Conservation (phyloP, 2,888 invertebrate genomes). For the Scaptomyza polygonia region DNA sequence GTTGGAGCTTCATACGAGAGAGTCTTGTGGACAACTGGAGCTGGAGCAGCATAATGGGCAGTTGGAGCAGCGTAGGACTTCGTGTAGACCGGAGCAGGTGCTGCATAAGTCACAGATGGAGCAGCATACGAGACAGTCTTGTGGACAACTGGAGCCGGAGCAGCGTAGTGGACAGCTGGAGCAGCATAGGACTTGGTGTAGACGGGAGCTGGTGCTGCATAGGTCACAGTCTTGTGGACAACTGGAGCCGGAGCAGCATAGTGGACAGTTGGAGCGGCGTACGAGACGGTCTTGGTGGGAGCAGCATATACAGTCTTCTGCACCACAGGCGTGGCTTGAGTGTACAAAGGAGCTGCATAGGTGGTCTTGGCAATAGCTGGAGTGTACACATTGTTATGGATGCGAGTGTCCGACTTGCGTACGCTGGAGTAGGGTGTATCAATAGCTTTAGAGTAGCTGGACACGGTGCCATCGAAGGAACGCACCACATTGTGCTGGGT, state of each 20-base stretch:
- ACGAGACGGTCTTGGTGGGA: constrained; percentile 62
- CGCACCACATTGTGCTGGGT: constrained; percentile 86
- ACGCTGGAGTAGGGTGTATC: constrained; percentile 87
- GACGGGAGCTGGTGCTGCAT: too few relatives aligned
- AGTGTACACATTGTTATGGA: constrained; percentile 86
- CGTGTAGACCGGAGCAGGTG: constrained; percentile 74
- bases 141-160: constrained; percentile 60
- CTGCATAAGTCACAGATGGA: constrained; percentile 74
- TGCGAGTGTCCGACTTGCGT: constrained; percentile 86
- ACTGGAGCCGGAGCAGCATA: constrained; percentile 67
- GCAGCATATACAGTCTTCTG: constrained; percentile 66
- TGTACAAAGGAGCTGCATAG: constrained; percentile 76
- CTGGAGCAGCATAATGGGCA: constrained; percentile 66
- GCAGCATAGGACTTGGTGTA: constrained; percentile 70
- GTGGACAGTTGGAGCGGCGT: constrained; percentile 65
- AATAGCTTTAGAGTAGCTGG: constrained; percentile 87
- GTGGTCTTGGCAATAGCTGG: constrained; percentile 80
- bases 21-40: constrained; percentile 34
- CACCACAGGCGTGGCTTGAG: constrained; percentile 64
- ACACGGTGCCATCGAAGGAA: constrained; percentile 86
- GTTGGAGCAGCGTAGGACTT: constrained; percentile 63
- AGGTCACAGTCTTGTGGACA: constrained; percentile 31
- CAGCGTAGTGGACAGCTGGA: constrained; percentile 68
- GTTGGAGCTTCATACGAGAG: constrained; percentile 45
- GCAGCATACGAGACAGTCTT: constrained; percentile 64